A percentile compares a stretch with the other conserved stretches of the same genome.
Evolutionary conservation across 2,888 invertebrate genomes (phyloP).

Genomic region (Eurytoma californica): DNA sequence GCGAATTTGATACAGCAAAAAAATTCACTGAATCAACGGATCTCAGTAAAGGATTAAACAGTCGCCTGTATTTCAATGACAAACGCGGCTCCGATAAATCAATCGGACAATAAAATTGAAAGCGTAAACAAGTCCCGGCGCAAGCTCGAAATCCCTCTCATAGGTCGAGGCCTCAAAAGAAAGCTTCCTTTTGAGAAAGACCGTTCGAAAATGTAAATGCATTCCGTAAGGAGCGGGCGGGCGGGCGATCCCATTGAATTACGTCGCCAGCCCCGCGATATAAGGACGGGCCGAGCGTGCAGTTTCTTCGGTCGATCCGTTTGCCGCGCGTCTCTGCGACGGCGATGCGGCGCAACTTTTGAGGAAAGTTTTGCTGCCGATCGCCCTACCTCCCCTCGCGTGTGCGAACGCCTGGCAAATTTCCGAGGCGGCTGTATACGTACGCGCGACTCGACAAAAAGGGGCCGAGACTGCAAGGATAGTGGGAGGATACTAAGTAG

Average conservation of each 20-base stretch:
- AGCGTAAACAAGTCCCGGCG: slow-evolving; percentile 29
- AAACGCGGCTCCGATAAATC: slow-evolving; percentile 42
- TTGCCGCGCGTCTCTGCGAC: background rate
- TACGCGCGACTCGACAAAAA: background rate
- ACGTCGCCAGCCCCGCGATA: background rate
- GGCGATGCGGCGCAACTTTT: slow-evolving; percentile 14
- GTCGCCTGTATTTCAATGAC: slow-evolving; percentile 45
- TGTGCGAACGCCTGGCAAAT: background rate
- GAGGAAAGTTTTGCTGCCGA: slow-evolving; percentile 4
- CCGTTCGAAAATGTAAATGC: slow-evolving; percentile 42
- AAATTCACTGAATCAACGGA: too few relatives aligned
- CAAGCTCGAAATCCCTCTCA: slow-evolving; percentile 13
- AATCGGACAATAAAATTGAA: slow-evolving; percentile 34
- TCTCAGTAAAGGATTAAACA: too few relatives aligned
- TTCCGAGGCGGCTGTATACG: slow-evolving; percentile 5
- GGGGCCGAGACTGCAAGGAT: too few relatives aligned
- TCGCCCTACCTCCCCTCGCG: background rate
- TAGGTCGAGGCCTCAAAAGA: slow-evolving; percentile 10
- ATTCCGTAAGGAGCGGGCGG: slow-evolving; percentile 8
- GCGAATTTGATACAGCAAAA: background rate
- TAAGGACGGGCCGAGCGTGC: background rate
- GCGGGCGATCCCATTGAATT: slow-evolving; percentile 24
- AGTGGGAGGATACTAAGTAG: too few relatives aligned
- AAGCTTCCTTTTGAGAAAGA: background rate
- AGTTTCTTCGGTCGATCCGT: slow-evolving; percentile 8